Base-by-base conservation (phyloP, 2,113 vertebrate species). In the Albula glossodonta region DNA sequence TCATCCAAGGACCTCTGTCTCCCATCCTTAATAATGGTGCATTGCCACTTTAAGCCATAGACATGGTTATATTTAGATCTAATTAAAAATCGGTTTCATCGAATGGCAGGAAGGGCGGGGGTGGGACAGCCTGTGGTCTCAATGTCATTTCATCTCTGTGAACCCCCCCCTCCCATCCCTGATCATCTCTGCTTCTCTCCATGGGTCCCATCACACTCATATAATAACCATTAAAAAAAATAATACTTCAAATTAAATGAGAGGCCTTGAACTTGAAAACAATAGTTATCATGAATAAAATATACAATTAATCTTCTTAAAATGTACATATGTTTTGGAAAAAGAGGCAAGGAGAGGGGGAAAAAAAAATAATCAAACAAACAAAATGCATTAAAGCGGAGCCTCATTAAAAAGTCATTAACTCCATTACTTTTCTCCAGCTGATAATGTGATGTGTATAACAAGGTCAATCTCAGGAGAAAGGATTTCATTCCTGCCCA, bases 81-180 rank as follows among this genome's bases (percentile, higher is more conserved):
- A 74, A 74, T 74, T 74, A 74, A 74, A n/a, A 74, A 31, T 74
- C 70, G 70, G n/a, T 74, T 25, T 74, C 70, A 31, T 74, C 70
- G 70, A 74, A 22, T 5, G 19, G 17, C 13, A 22, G 17, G 63
- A 3, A 8, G 22, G 63, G 63, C 19, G 19, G 22, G 63, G 19
- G 63, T 7, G 63, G 3, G 10, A 15, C 56, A 19, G 60, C 60
- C 17, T 66, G 22, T 31, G 70, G 11, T 25, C 70, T 74, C 70
- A 74, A 31, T 74, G n/a, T 74, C 70, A 74, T 74, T 10, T 31
- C 70, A 31, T 31, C 8, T 74, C 70, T 31, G 4, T 0, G n/a
- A 74, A 10, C 10, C 8, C 70, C 66, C 1, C 9, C 31, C 1
- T 41, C 31, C 31, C 31, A 41, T 41, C 31, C 31, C 31, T 41